Evolutionary conservation across 2,888 invertebrate genomes (phyloP).

Genomic region (Pachliopta kotzebuea): DNA sequence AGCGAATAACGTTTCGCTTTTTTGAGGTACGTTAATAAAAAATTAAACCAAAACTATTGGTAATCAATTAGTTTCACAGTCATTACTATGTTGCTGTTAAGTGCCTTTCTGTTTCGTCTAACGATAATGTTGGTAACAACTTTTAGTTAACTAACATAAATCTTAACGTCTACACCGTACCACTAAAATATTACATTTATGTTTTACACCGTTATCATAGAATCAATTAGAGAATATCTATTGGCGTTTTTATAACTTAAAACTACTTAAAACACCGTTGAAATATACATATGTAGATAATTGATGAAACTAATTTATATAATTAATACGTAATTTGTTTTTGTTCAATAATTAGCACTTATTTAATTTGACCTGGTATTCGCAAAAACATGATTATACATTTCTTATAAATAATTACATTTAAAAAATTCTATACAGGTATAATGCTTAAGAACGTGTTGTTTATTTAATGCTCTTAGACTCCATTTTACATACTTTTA

Average conservation of each 20-base stretch:
- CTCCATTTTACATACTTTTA: too few species aligned
- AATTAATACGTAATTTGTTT: not conserved
- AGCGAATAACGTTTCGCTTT: slow-evolving; percentile 1
- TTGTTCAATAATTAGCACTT: too few species aligned
- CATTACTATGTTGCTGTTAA: too few species aligned
- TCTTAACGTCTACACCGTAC: not conserved
- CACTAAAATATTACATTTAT: not conserved
- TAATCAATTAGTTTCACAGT: not conserved
- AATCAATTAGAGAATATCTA: not conserved
- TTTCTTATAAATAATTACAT: too few species aligned
- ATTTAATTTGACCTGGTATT: too few species aligned
- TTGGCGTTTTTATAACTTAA: not conserved
- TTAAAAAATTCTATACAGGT: too few species aligned
- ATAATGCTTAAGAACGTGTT: too few species aligned
- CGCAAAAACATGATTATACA: too few species aligned
- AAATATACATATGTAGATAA: not conserved
- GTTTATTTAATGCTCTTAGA: too few species aligned
- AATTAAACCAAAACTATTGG: not conserved
- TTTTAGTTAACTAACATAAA: not conserved
- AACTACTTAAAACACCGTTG: not conserved
- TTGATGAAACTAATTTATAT: not conserved
- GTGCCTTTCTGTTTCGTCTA: too few species aligned
- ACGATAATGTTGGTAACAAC: not conserved
- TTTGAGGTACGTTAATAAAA: not conserved
- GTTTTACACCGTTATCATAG: not conserved